Base-by-base conservation (phyloP, 2,888 invertebrate genomes). In the Hofmannophila pseudospretella region DNA sequence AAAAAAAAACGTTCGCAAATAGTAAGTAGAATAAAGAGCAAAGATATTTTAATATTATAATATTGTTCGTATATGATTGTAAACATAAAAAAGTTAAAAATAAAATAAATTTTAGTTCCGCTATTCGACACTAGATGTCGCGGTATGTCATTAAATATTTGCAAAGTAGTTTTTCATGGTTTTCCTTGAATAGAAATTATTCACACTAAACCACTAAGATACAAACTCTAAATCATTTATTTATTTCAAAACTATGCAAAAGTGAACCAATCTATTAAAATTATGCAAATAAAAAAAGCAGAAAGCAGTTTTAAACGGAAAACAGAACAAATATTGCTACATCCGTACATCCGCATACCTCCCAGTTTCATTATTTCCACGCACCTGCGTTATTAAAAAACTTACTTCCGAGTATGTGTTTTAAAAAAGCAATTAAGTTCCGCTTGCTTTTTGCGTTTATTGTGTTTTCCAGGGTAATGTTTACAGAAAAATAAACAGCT, bases 371-470 rank as follows among this genome's bases (percentile, higher is more conserved):
- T 41, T 41, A 44, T 58, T 56, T 58, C 7, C n/a, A 23, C 23
- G 46, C 53, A 54, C 53, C 53, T 46, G 49, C 45, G 51, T 64
- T 69, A 70, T 70, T 70, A 70, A 70, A 68, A 70, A 70, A 70
- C 68, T 69, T 69, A 54, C 7, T 23, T n/a, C 9, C 47, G 27
- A 4, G 13, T 23, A 42, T 45, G 41, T 45, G 54, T 48, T 58
- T 57, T 47, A 49, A 23, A 44, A 60, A 58, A 51, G 55, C 55
- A 58, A 55, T 56, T 59, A 51, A 44, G n/a, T 45, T 38, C 47
- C 46, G 47, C 9, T 16, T 9, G 16, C 10, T 30, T 30, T 16
- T 30, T 16, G 5, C 5, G 7, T 9, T 19, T 9, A 30, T 13
- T 29, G 3, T 14, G 5, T 12, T 30, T 16, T 30, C 4, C 9